phyloP scores from a whole-genome alignment of 2,888 invertebrate species.

The Petrolisthes cinctipes region DNA sequence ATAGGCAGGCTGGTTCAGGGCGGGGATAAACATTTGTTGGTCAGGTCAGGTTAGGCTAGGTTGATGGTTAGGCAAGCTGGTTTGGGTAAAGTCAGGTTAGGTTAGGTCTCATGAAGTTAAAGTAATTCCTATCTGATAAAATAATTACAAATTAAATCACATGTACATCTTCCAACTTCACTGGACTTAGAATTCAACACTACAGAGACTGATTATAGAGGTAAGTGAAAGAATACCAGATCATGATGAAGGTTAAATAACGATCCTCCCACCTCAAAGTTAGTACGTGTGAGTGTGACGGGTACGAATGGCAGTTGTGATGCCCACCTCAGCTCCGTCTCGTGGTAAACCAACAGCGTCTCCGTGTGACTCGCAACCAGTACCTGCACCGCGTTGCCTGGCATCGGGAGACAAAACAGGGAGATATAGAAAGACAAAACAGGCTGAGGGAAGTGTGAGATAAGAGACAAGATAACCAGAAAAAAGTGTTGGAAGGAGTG shows the following conservation, averaged over 20 bases:
- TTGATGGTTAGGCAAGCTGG: not conserved
- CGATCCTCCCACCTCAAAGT: slow-evolving; percentile 74
- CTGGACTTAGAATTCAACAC: no score
- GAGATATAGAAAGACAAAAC: not conserved
- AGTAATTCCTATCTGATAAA: not conserved
- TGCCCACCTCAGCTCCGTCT: slow-evolving; percentile 88
- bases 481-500: not conserved
- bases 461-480: not conserved
- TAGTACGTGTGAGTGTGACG: slow-evolving; percentile 80
- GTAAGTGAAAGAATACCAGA: no score
- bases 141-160: not conserved
- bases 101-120: not conserved
- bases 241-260: no score
- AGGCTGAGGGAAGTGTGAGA: not conserved
- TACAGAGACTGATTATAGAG: no score
- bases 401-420: not conserved
- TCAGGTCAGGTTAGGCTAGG: not conserved
- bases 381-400: slow-evolving; percentile 53
- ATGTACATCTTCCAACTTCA: no score
- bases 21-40: not conserved
- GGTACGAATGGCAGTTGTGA: slow-evolving; percentile 84
- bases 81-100: not conserved
- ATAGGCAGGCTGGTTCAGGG: not conserved
- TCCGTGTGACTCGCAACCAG: slow-evolving; percentile 74
- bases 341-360: slow-evolving; percentile 87